Evolutionary conservation across 2,797 vertebrate species (phyloP), one percentile per base, ranked within the genome.

Genomic region (Centropyge bicolor): DNA sequence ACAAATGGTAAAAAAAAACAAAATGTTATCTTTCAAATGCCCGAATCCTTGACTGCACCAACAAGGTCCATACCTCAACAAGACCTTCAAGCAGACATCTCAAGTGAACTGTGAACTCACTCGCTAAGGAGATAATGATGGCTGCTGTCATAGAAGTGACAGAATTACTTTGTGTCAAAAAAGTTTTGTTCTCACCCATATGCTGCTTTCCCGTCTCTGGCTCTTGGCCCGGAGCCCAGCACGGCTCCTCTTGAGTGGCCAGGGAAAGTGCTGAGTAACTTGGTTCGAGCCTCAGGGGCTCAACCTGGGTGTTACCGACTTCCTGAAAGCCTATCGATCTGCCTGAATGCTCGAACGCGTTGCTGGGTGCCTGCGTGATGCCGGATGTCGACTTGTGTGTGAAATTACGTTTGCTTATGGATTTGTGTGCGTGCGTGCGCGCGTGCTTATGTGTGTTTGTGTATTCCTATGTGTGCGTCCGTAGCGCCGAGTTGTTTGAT

Each of bases 191-290:
- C 79, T 70, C 12, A 10, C 38, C 60, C 61, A 0, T 67, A 56
- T 84, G 64, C 70, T 78, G n/a, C 87, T 64, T 82, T 72, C 31
- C 67, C 52, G 61, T 84, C 54, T 80, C 66, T 80, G 83, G 81
- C 82, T 84, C 63, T 74, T 75, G 78, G 86, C 88, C 74, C 62
- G 0, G 48, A 76, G 74, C 88, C 84, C 81, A 77, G 87, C 52
- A 35, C 61, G 78, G 79, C 83, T 83, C 67, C 83, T 80, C 74
- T 71, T 62, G 67, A 91, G 83, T 86, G 82, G 82, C 55, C 78
- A 73, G 76, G 68, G 63, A 90, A 90, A 89, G 84, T 91, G 85
- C 92, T 91, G 91, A 92, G 80, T 86, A 88, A 89, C 89, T 90
- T 78, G 83, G 86, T 88, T 46, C 13, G 54, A 80, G 83, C 84